Evolutionary conservation across 2,888 invertebrate genomes (phyloP), one percentile per base, ranked within the genome.

Genomic region (Nephrotoma guestfalica): DNA sequence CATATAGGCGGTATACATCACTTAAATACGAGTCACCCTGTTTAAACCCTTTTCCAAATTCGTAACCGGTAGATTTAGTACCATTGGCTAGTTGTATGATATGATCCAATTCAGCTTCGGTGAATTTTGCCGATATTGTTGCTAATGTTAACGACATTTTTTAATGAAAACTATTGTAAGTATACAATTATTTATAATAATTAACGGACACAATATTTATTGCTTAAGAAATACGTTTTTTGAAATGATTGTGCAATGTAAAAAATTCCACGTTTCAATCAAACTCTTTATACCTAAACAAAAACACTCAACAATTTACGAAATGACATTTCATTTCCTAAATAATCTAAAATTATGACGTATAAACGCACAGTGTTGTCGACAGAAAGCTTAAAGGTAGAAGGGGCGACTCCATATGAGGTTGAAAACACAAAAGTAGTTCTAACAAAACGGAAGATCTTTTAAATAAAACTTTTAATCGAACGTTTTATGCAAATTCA

Each of bases 21-120:
- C 95, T 95, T 86, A 96, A 90, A 89, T 95, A 96, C 0, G 94
- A 94, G 89, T 96, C 95, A 0, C 96, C 96, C 90, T 94, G 95
- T 86, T 92, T 92, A 87, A 90, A 92, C 6, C 91, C 91, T 41
- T 90, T 89, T 0, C 91, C 91, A 87, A 93, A 92, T 87, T 91
- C 89, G 90, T 91, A 93, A 0, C 91, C 90, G 1, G 90, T 90
- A 30, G 92, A 89, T 84, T 90, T 89, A 0, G 91, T 90, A 40
- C 91, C 90, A 4, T 90, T 90, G 0, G 89, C 89, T 71, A 90
- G 90, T 4, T 88, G 87, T 1, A 93, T 89, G 41, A 93, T 91
- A 87, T 91, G 90, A 88, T 91, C 89, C 0, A 93, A 89, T 0
- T 91, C 91, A 7, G 90, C 88, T 88, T 91, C 91, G 0, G 91